Evolutionary conservation across 2,113 vertebrate species (phyloP), one percentile per base, ranked within the genome.

Genomic region (Xiphophorus maculatus): DNA sequence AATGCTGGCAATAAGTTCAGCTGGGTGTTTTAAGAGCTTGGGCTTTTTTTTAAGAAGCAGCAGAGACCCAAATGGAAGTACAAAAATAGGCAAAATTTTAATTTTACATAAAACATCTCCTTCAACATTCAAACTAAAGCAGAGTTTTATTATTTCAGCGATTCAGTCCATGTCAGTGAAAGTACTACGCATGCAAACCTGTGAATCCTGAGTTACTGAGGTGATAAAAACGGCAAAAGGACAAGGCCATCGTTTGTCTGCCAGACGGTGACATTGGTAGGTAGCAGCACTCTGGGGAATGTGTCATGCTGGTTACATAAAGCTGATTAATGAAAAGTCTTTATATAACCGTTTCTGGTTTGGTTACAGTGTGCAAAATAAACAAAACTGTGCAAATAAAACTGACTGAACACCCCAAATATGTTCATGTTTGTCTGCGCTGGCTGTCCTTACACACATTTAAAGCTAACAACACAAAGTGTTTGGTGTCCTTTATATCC

Each of bases 241-340:
- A 69, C 64, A 27, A 54, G 7, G 44, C 33, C 35, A 63, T 76
- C 3, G 5, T 79, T 69, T 30, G 44, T 76, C 67, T 28, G 19
- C 64, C 64, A 32, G 68, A 29, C 4, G 68, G 79, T 81, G 90
- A 81, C 87, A 84, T 73, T 30, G 71, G 77, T 72, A 60, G 82
- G 79, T 89, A 73, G 79, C 74, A 81, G 79, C n/a, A 14, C 74
- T 25, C 76, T 84, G 85, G 85, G 84, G 87, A 91, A 92, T 92
- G 88, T 71, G 58, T 70, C 66, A n/a, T 71, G 44, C 11, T 9
- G 66, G 69, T 90, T 89, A 89, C 5, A 22, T 81, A 88, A 92
- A 17, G 58, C 66, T 79, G 84, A 88, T 85, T 82, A 86, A 91
- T 90, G 80, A 86, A 75, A 73, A 1, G 5, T 77, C 77, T 85